Evolutionary conservation across 2,797 vertebrate genomes (phyloP), one percentile per base, ranked within the genome.

Genomic region (Tenualosa thibaudeaui): DNA sequence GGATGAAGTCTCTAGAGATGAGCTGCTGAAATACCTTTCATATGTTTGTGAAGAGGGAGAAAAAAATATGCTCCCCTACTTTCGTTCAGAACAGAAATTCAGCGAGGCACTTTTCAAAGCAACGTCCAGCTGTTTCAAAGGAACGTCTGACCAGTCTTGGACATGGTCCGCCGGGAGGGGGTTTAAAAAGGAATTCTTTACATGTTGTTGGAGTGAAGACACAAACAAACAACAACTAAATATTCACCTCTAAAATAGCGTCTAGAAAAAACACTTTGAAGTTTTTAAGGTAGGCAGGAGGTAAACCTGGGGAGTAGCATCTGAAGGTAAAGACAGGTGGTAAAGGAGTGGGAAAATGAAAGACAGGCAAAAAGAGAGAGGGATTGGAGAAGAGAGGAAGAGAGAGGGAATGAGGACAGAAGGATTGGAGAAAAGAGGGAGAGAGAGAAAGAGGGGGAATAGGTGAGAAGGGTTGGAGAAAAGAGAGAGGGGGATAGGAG

Each of bases 61-160:
- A 75, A 71, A 78, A 78, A 46, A 78, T 4, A 46, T 5, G 13
- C n/a, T 37, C 19, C n/a, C 71, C 71, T 22, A 15, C 37, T 40
- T 17, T 40, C 15, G 15, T 40, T 75, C 10, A 75, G 19, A 46
- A 43, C 71, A 78, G 17, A 22, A 78, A 46, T 78, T 46, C 71
- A 22, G 37, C 17, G 71, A 78, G 71, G 46, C 6, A 15, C 6
- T 22, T 78, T 78, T 65, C 3, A 78, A 78, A 78, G 71, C 71
- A 78, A 22, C 6, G 71, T 78, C 71, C 71, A 78, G 40, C 37
- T 46, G 37, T 78, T 78, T 78, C 37, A 78, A 78, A 78, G 40
- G 71, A 22, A 78, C 22, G 71, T 46, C 71, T 6, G 71, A 22
- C 37, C 19, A 78, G 71, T 7, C 40, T 46, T 9, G 71, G 40